Percentiles rank a stretch among this genome's conserved stretches.
Evolutionary conservation across 2,113 vertebrate species (phyloP).

Genomic region (Catharus fuscescens): DNA sequence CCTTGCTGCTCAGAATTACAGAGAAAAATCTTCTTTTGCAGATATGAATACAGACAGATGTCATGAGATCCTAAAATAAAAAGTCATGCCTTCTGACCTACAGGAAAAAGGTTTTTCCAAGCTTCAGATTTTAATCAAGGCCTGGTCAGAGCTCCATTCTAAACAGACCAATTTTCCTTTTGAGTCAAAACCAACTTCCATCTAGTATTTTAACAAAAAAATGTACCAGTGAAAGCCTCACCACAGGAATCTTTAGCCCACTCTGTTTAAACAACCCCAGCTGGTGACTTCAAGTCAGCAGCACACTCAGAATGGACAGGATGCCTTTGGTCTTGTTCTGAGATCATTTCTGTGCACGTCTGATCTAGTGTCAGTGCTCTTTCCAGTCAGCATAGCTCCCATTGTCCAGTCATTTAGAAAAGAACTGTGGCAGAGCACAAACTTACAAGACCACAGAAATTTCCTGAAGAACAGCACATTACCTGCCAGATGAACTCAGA

Average conservation of each 20-base stretch:
- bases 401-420: not conserved
- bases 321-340: not conserved
- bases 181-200: not conserved
- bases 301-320: not conserved
- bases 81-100: not conserved
- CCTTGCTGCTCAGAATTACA: not conserved
- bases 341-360: not conserved
- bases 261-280: constrained; percentile 10
- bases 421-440: not conserved
- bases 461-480: not conserved
- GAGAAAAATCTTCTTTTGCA: not conserved
- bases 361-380: not conserved
- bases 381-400: not conserved
- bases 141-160: not conserved
- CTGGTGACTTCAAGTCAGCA: not conserved
- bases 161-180: not conserved
- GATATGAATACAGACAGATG: not conserved
- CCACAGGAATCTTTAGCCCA: constrained; percentile 18
- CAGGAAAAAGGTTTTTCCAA: not conserved
- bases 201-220: not conserved
- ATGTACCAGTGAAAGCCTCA: not conserved
- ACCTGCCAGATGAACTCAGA: not conserved
- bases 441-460: not conserved
- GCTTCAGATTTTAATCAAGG: not conserved
- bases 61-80: not conserved